These are phyloP conservation scores for Mastomys coucha DNA, from an alignment of 2,113 vertebrate species.

Conservation along the genomic window DNA sequence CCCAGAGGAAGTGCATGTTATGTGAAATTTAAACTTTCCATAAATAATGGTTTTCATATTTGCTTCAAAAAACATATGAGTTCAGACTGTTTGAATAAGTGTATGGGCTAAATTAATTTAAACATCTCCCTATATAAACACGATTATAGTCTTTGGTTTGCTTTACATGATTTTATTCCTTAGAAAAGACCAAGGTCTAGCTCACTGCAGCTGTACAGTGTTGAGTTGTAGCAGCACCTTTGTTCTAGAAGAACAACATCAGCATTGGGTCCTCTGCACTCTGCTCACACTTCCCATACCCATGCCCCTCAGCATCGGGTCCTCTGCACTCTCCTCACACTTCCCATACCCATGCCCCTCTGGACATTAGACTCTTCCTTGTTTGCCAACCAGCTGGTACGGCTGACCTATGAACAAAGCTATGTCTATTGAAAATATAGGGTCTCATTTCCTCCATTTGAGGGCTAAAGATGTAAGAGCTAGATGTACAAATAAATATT, in stretches of 20 bases:
- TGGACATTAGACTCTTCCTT: constrained; percentile 4
- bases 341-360: constrained; percentile 79
- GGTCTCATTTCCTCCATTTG: background rate
- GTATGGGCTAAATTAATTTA: constrained; percentile 86
- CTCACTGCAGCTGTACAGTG: constrained; percentile 85
- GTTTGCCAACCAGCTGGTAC: constrained; percentile 76
- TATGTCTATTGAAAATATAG: constrained; percentile 63
- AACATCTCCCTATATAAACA: constrained; percentile 85
- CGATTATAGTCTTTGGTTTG: constrained; percentile 82
- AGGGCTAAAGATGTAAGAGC: background rate
- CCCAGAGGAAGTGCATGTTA: constrained; percentile 9
- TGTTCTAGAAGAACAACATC: constrained; percentile 87
- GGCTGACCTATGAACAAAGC: constrained; percentile 71
- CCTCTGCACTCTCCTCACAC: constrained; percentile 75
- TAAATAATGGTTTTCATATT: constrained; percentile 79
- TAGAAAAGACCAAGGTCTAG: constrained; percentile 83
- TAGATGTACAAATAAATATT: constrained; percentile 46
- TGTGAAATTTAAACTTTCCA: constrained; percentile 84
- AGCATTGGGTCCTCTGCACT: constrained; percentile 77
- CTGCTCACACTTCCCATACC: constrained; percentile 78
- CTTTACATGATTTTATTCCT: constrained; percentile 84
- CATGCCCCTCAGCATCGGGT: constrained; percentile 33
- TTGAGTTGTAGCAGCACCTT: constrained; percentile 83
- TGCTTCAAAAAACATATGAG: constrained; percentile 81
- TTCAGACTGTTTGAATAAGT: constrained; percentile 83